Evolutionary conservation across 2,888 invertebrate genomes (phyloP), one percentile per base, ranked within the genome.

Genomic region (Orgyia antiqua): DNA sequence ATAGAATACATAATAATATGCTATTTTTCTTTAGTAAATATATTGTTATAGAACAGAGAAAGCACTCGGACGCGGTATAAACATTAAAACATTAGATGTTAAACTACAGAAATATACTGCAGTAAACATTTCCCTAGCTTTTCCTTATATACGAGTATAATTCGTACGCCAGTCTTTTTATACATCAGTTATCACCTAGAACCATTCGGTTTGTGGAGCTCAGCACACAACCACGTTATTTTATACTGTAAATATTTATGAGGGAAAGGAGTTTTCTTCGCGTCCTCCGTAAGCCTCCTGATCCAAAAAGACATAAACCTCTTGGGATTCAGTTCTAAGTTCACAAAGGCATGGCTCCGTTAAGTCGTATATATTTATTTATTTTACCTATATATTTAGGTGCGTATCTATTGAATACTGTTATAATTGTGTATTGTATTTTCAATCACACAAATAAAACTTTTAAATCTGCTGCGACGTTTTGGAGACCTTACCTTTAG

Each of bases 181-280:
- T 66, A 67, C 63, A 49, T 52, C 67, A 69, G 73, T 75, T 77
- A 78, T 76, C 80, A 79, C 78, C 77, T 75, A 74, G 56, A 60
- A 51, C 57, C 75, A 76, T 67, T 49, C 67, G 56, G 68, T 68
- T 59, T 68, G 68, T 72, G 56, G 62, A 60, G 63, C 69, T 74
- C 66, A 77, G 77, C 70, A 63, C 60, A 70, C 70, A 75, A 70
- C 51, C 69, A 67, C 63, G 76, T 82, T 82, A 79, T 84, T 83
- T 84, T 77, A 77, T 84, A 82, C 78, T 76, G 83, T 84, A 86
- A 84, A 86, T 86, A 86, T 86, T 84, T 86, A 83, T 84, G 79
- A 83, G 76, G 63, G 61, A 69, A 72, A 72, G 71, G 75, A 74
- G 75, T 74, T 77, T 67, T 65, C 64, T 62, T 57, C 69, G 63